These are phyloP conservation scores for Syrrhaptes paradoxus DNA, from an alignment of 2,113 vertebrate genomes.

Conservation along the genomic window DNA sequence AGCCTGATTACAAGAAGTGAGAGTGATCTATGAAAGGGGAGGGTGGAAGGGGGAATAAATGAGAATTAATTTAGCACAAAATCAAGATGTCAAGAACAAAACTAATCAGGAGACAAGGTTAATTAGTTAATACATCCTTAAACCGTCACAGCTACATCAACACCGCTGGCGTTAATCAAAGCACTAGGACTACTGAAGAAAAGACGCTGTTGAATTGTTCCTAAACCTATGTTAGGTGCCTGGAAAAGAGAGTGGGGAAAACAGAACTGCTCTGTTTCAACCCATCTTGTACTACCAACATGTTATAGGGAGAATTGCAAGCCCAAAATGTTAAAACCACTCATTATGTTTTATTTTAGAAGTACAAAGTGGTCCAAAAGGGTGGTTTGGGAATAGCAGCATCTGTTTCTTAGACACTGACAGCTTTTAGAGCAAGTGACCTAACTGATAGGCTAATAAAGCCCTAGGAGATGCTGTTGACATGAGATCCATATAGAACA, in stretches of 20 bases:
- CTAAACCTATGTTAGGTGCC: background rate
- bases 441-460: background rate
- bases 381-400: background rate
- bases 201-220: background rate
- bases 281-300: background rate
- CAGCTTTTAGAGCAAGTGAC: background rate
- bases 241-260: background rate
- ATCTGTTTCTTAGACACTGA: background rate
- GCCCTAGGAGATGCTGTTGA: background rate
- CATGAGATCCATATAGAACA: background rate
- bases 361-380: background rate
- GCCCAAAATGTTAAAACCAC: background rate
- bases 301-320: background rate
- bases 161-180: slow-evolving; percentile 40
- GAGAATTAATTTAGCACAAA: slow-evolving; percentile 57
- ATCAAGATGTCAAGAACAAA: slow-evolving; percentile 55
- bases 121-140: slow-evolving; percentile 57
- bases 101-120: slow-evolving; percentile 58
- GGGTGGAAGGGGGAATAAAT: slow-evolving; percentile 29
- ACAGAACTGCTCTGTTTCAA: background rate
- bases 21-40: background rate
- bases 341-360: background rate
- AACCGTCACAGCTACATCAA: slow-evolving; percentile 22
- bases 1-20: background rate
- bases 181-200: background rate